Percentiles rank a stretch among this genome's conserved stretches.
phyloP scores from a whole-genome alignment of 2,797 vertebrate species.

The Cyclopterus lumpus region DNA sequence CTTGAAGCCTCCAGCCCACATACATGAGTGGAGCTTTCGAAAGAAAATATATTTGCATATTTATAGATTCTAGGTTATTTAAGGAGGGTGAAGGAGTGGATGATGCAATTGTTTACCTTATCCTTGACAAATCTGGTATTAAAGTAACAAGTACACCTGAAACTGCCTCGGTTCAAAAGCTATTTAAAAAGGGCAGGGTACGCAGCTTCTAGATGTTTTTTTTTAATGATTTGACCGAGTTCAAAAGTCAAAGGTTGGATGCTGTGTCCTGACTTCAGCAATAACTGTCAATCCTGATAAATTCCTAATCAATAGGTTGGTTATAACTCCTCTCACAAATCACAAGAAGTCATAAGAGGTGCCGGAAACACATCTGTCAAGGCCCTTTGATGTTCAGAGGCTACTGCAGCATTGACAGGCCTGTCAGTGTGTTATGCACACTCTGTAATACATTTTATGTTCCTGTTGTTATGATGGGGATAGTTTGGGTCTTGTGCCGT shows the following conservation, averaged over 20 bases:
- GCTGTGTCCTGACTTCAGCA: constrained; percentile 36
- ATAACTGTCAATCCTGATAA: constrained; percentile 63
- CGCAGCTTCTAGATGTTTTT: not conserved
- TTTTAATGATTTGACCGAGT: constrained; percentile 1
- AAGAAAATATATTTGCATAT: not conserved
- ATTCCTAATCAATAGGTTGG: constrained; percentile 55
- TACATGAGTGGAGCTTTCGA: not conserved
- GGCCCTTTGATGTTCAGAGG: constrained; percentile 6
- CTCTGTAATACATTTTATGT: constrained; percentile 17
- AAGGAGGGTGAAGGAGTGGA: too few relatives aligned
- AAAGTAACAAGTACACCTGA: not conserved
- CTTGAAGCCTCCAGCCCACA: not conserved
- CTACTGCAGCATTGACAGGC: constrained; percentile 26
- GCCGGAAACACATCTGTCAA: constrained; percentile 47
- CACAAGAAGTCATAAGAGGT: constrained; percentile 30
- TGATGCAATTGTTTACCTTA: not conserved
- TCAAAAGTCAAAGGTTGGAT: constrained; percentile 62
- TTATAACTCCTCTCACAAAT: constrained; percentile 46
- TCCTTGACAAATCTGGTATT: not conserved
- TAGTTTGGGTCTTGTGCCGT: constrained; percentile 19
- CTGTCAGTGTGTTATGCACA: constrained; percentile 3
- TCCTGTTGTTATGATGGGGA: constrained; percentile 3
- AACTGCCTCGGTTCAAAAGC: not conserved
- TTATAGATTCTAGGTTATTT: not conserved
- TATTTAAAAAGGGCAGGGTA: not conserved